Percentiles rank a stretch among this genome's conserved stretches.
phyloP scores from a whole-genome alignment of 2,888 invertebrate genomes.

The Orgyia antiqua region DNA sequence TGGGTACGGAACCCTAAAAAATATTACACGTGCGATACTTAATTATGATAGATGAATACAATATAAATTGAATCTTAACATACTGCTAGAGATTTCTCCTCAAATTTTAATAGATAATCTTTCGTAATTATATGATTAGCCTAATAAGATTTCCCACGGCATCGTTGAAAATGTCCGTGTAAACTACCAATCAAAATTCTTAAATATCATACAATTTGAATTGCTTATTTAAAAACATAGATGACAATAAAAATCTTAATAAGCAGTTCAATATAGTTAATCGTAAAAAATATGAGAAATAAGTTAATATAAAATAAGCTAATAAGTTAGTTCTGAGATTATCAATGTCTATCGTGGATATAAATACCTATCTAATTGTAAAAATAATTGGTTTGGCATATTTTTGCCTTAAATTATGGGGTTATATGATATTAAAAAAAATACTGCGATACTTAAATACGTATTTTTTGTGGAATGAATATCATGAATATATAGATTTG shows the following conservation, averaged over 20 bases:
- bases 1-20: too few relatives aligned
- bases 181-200: conserved; percentile 15
- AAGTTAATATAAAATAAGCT: too few relatives aligned
- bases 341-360: conserved; percentile 7
- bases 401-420: conserved; percentile 8
- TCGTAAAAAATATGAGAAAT: conserved; percentile 12
- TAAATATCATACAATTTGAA: conserved; percentile 10
- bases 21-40: too few relatives aligned
- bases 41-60: too few relatives aligned
- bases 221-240: conserved; percentile 24
- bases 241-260: conserved; percentile 9
- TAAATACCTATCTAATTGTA: conserved; percentile 8
- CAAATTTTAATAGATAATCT: conserved; percentile 10
- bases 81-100: background rate
- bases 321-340: conserved; percentile 17
- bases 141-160: conserved; percentile 10
- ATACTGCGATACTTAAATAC: too few relatives aligned
- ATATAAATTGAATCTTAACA: too few relatives aligned
- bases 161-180: conserved; percentile 6
- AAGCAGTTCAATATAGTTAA: conserved; percentile 9
- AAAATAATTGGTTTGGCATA: conserved; percentile 12
- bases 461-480: too few relatives aligned
- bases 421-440: too few relatives aligned
- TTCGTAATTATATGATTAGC: conserved; percentile 8
- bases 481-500: too few relatives aligned